Percentiles rank a stretch among this genome's conserved stretches.
Conservation (phyloP, 2,797 vertebrate genomes). For the Naso thynnoides region DNA sequence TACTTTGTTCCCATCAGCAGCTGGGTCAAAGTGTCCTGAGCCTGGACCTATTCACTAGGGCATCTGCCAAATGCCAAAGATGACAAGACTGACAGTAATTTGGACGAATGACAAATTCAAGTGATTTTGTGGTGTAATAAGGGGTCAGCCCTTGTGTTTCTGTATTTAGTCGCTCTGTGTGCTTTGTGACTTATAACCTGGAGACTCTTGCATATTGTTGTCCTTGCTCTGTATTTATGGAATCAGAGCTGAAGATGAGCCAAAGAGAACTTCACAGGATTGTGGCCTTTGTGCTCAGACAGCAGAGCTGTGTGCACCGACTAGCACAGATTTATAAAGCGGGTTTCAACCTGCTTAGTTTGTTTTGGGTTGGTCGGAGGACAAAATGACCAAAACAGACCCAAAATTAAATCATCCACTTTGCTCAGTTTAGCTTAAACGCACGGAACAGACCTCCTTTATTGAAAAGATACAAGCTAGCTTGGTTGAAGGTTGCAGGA, state of each 20-base stretch:
- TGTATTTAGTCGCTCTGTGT: constrained; percentile 1
- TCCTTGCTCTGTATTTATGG: constrained; percentile 16
- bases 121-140: constrained; percentile 8
- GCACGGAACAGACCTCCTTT: not conserved
- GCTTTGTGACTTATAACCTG: constrained; percentile 34
- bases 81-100: not conserved
- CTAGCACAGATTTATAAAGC: not conserved
- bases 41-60: constrained; percentile 5
- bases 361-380: not conserved
- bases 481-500: constrained; percentile 55
- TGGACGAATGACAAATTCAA: not conserved
- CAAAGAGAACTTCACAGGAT: constrained; percentile 36
- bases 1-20: not conserved
- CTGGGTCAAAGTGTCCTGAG: constrained; percentile 21
- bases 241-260: not conserved
- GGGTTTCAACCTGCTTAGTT: not conserved
- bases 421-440: not conserved
- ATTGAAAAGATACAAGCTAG: constrained; percentile 3
- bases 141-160: not conserved
- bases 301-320: not conserved
- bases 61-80: constrained; percentile 9
- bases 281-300: constrained; percentile 1
- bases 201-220: constrained; percentile 32
- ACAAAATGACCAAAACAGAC: not conserved
- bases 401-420: not conserved